Conservation (phyloP, 2,797 vertebrate genomes). For the Hylomyscus alleni region DNA sequence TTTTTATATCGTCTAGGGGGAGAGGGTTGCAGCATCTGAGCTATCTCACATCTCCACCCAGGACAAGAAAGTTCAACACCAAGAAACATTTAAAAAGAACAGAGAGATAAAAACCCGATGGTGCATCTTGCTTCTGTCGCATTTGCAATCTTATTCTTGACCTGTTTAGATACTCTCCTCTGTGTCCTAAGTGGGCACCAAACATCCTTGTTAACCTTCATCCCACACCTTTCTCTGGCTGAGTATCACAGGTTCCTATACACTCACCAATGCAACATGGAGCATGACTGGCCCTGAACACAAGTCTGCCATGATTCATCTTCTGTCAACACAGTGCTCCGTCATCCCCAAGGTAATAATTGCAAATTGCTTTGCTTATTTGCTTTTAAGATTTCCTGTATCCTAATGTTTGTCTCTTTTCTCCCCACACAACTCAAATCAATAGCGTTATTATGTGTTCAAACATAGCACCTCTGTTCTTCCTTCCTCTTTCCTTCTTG, state of each 20-base stretch:
- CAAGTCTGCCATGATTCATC: neutral
- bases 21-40: neutral
- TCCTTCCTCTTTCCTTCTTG: neutral
- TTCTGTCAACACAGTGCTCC: neutral
- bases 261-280: neutral
- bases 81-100: neutral
- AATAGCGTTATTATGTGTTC: neutral
- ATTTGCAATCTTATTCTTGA: neutral
- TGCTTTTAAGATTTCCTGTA: neutral
- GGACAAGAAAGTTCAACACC: neutral
- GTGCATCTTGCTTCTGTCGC: neutral
- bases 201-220: neutral
- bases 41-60: neutral
- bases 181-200: neutral
- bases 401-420: neutral
- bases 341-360: neutral
- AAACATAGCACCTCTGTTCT: neutral
- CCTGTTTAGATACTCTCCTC: neutral
- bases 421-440: neutral
- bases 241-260: neutral
- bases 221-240: neutral
- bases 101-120: neutral
- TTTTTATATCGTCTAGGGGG: neutral
- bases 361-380: neutral
- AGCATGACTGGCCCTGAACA: neutral